phyloP scores from a whole-genome alignment of 1,140 invertebrate species.

The Meloidogyne exigua region DNA sequence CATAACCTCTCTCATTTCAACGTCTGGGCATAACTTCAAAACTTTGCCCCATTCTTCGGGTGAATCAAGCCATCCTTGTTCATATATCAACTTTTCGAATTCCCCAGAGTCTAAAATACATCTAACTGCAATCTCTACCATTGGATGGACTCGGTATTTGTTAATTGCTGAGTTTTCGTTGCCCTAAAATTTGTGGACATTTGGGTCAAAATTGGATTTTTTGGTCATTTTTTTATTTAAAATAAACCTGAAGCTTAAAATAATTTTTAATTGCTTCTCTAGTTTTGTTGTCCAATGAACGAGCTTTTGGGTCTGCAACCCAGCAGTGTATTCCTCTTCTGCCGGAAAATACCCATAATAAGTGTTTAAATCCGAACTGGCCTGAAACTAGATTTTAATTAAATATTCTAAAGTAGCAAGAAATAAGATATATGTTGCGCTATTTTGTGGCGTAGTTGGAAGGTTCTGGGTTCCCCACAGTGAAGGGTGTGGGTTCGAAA shows the following conservation, averaged over 20 bases:
- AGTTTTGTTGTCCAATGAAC: constrained; percentile 72
- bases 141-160: constrained; percentile 37
- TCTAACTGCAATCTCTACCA: constrained; percentile 36
- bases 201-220: constrained; percentile 16
- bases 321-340: constrained; percentile 94
- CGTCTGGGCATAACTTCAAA: constrained; percentile 41
- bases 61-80: constrained; percentile 55
- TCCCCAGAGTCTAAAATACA: constrained; percentile 45
- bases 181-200: constrained; percentile 56
- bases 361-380: constrained; percentile 87
- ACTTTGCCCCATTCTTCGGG: constrained; percentile 34
- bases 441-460: neutral
- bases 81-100: constrained; percentile 50
- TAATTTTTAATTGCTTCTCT: constrained; percentile 81
- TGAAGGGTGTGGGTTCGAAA: neutral
- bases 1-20: constrained; percentile 24
- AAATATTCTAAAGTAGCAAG: no score
- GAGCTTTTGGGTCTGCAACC: constrained; percentile 84
- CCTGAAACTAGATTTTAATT: no score
- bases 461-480: neutral
- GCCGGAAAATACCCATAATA: constrained; percentile 96
- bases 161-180: constrained; percentile 26
- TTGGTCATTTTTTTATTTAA: neutral
- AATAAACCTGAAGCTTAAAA: constrained; percentile 67
- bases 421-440: no score